Conservation (phyloP, 2,113 vertebrate genomes). For the Pithys albifrons region DNA sequence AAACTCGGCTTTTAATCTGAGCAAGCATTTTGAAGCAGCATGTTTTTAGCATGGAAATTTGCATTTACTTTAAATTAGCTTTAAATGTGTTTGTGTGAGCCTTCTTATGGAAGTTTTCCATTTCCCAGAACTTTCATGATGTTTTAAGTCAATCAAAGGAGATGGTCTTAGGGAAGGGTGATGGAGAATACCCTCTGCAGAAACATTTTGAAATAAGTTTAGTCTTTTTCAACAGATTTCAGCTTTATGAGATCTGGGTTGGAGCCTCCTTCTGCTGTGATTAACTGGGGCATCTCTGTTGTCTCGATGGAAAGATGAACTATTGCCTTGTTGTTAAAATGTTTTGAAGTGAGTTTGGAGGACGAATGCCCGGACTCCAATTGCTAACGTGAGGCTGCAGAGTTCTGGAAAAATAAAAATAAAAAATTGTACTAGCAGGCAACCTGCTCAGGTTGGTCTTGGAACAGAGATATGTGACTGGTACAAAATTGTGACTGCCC, state of each 20-base stretch:
- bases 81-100: neutral
- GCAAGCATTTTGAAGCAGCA: neutral
- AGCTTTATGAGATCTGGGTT: neutral
- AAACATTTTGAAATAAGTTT: neutral
- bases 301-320: neutral
- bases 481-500: neutral
- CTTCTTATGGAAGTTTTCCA: neutral
- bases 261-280: neutral
- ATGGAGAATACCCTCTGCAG: neutral
- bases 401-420: neutral
- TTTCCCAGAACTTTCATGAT: neutral
- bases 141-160: neutral
- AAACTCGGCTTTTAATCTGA: neutral
- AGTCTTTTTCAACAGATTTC: neutral
- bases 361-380: neutral
- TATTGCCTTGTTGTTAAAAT: neutral
- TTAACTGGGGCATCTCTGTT: neutral
- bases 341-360: conserved; percentile 12
- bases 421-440: neutral
- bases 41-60: neutral
- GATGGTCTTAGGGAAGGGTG: neutral
- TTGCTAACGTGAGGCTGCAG: neutral
- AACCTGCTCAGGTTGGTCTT: neutral
- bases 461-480: neutral
- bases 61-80: neutral